Base-by-base conservation (phyloP, 2,888 invertebrate species). In the Ochropleura leucogaster region DNA sequence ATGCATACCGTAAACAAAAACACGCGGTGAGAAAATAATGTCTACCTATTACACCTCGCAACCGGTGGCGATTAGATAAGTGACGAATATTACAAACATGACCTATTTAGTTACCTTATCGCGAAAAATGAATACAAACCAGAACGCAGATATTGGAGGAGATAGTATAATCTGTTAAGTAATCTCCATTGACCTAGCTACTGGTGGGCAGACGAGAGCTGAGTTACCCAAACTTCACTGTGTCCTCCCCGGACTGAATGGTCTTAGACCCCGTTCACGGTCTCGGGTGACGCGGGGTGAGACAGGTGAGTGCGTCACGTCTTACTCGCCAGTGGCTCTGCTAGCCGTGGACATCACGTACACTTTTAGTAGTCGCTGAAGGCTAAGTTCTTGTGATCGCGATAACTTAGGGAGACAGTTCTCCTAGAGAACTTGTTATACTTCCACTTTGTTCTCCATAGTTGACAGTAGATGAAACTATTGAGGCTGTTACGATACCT, bases 61-160 rank as follows among this genome's bases (percentile, higher is more conserved):
- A 57, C 8, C 49, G 72, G 30, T 57, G 57, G 30, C 57, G 16
- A 68, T 83, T 57, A 69, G 73, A 79, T 79, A 59, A 71, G 62
- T 55, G 62, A 60, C 72, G 47, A 84, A 77, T 79, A 67, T 69
- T 67, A 62, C 78, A 79, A 66, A 74, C 74, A 73, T 86, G 85
- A 84, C 87, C 85, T 63, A 81, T 47, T 81, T 85, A 60, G 42
- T 46, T 47, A 44, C 49, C 47, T 84, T 86, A 86, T 86, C 79
- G 44, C 64, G 60, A 18, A 12, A 70, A 71, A 70, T 66, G n/a
- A 68, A 49, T 30, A 65, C 79, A 49, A 49, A 67, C 18, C 60
- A 67, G 51, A 62, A 66, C 77, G 47, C 49, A 49, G 44, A 62
- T 72, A 76, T 65, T 20, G 44, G 49, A 53, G 18, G 30, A 62